A percentile compares a stretch with the other conserved stretches of the same genome.
These are phyloP conservation scores for Macrosoma leucophasiata DNA, from an alignment of 2,888 invertebrate species.

Conservation along the genomic window DNA sequence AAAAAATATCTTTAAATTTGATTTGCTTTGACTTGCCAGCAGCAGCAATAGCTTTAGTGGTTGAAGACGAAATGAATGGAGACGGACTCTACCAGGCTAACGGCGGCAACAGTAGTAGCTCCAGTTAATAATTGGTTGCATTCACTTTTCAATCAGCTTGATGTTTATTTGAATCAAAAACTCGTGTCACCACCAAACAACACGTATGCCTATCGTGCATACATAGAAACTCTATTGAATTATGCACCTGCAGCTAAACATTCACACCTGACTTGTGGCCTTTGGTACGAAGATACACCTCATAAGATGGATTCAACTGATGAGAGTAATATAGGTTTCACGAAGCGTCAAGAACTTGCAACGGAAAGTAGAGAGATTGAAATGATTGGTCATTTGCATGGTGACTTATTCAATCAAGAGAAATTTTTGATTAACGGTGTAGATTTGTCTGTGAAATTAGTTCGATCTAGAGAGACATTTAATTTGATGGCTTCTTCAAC, in stretches of 20 bases:
- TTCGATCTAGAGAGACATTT: conserved; percentile 12
- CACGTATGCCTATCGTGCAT: conserved; percentile 27
- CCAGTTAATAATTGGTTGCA: too few species aligned
- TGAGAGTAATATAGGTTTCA: conserved; percentile 6
- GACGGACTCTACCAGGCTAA: too few species aligned
- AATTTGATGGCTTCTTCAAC: conserved; percentile 5
- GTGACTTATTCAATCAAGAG: conserved; percentile 19
- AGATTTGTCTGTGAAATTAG: conserved; percentile 18
- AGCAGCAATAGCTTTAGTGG: too few species aligned
- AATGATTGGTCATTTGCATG: too few species aligned
- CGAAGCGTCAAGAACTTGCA: conserved; percentile 6
- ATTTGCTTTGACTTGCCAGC: too few species aligned
- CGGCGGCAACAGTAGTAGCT: too few species aligned
- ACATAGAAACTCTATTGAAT: conserved; percentile 29
- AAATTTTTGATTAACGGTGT: conserved; percentile 27
- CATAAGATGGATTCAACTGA: conserved; percentile 16
- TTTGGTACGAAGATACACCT: conserved; percentile 27
- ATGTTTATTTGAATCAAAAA: conserved; percentile 31
- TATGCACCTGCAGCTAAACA: conserved; percentile 28
- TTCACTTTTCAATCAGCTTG: conserved; percentile 27
- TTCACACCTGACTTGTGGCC: conserved; percentile 24
- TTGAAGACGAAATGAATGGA: too few species aligned
- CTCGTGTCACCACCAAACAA: conserved; percentile 31
- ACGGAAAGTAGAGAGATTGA: conserved; percentile 20
- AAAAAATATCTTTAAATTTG: too few species aligned